Evolutionary conservation across 1,140 invertebrate genomes (phyloP).

Genomic region (Lordiphosa mommai): DNA sequence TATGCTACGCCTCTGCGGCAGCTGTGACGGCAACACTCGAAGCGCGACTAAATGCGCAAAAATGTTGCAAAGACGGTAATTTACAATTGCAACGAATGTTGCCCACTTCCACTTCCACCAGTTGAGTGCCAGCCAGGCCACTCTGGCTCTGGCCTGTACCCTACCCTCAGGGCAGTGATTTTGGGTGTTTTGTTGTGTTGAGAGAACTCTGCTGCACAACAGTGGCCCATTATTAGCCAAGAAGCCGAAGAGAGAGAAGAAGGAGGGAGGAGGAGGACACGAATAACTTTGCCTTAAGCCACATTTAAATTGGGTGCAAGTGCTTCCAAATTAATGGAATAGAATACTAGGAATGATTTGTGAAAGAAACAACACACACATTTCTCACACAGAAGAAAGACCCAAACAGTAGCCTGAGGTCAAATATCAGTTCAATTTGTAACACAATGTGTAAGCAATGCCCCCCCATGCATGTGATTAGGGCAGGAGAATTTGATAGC

Average conservation of each 20-base stretch:
- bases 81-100: constrained; percentile 66
- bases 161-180: constrained; percentile 48
- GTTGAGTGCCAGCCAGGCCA: constrained; percentile 38
- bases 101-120: constrained; percentile 16
- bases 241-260: not conserved
- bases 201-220: not conserved
- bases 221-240: constrained; percentile 17
- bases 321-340: constrained; percentile 17
- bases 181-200: not conserved
- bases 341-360: not conserved
- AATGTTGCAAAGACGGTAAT: constrained; percentile 76
- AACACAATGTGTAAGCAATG: no score
- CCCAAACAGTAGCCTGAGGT: no score
- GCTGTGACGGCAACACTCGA: constrained; percentile 70
- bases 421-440: no score
- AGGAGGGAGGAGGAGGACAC: not conserved
- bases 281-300: constrained; percentile 1
- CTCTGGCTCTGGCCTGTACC: constrained; percentile 21
- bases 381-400: no score
- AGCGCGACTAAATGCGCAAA: constrained; percentile 76
- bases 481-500: no score
- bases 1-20: constrained; percentile 22
- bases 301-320: constrained; percentile 24
- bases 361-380: no score
- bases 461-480: no score